A percentile compares a stretch with the other conserved stretches of the same genome.
phyloP scores from a whole-genome alignment of 92 coral and sea anemone genomes.

The Isaurus tuberculatus region DNA sequence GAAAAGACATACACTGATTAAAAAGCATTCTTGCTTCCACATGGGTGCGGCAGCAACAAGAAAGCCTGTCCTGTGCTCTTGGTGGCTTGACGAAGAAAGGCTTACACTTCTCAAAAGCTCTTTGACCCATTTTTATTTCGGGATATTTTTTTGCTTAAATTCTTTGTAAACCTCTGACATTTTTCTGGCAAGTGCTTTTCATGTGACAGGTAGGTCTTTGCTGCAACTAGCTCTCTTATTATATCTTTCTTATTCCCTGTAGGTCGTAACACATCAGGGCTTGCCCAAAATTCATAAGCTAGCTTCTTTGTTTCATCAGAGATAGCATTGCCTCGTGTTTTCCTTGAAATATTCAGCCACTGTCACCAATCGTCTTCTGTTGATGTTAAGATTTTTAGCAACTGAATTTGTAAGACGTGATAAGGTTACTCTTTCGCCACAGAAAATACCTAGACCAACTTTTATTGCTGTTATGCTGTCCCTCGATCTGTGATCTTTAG shows the following conservation, averaged over 20 bases:
- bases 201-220: conserved; percentile 51
- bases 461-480: conserved; percentile 45
- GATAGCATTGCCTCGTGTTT: too few species aligned
- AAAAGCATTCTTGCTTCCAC: conserved; percentile 62
- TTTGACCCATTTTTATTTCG: conserved; percentile 62
- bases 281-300: conserved; percentile 59
- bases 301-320: conserved; percentile 40
- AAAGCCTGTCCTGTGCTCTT: conserved; percentile 7
- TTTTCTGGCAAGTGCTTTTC: conserved; percentile 54
- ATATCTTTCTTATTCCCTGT: conserved; percentile 57
- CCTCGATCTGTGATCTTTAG: conserved; percentile 44
- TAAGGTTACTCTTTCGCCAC: conserved; percentile 33
- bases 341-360: conserved; percentile 32
- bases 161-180: conserved; percentile 48
- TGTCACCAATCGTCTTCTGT: too few species aligned
- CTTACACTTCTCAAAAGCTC: conserved; percentile 64
- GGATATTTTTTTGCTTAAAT: conserved; percentile 45
- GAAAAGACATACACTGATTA: conserved; percentile 49
- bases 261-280: conserved; percentile 50
- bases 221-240: conserved; percentile 46
- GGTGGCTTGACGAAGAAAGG: conserved; percentile 66
- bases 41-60: conserved; percentile 56
- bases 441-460: conserved; percentile 38
- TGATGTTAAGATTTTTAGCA: conserved; percentile 45
- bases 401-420: conserved; percentile 34